A percentile compares a stretch with the other conserved stretches of the same genome.
phyloP scores from a whole-genome alignment of 2,797 vertebrate species.

The Alectoris magna region DNA sequence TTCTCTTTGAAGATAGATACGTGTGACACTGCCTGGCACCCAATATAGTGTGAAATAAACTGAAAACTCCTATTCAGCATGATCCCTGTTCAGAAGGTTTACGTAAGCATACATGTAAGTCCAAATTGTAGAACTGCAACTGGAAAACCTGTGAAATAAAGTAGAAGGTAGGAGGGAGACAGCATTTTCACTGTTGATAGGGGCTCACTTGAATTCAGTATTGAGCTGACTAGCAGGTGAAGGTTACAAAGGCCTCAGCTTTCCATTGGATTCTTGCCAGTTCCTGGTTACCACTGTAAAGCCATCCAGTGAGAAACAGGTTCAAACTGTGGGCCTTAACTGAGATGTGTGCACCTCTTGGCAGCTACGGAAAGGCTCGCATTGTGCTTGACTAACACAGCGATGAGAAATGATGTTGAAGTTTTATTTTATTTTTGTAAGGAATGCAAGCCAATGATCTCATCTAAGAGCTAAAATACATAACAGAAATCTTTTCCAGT shows the following conservation, averaged over 20 bases:
- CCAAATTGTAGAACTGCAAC: background rate
- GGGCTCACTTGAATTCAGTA: background rate
- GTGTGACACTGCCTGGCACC: background rate
- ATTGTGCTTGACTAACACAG: background rate
- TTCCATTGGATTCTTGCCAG: background rate
- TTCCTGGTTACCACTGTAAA: background rate
- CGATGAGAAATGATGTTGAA: background rate
- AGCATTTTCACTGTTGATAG: background rate
- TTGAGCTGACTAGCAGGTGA: background rate
- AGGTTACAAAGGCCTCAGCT: background rate
- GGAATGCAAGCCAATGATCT: background rate
- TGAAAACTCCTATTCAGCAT: background rate
- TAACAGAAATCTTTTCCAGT: background rate
- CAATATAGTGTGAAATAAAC: rapidly evolving
- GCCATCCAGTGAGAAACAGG: background rate
- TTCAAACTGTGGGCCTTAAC: background rate
- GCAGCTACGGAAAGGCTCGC: background rate
- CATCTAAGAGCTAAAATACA: background rate
- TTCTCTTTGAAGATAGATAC: background rate
- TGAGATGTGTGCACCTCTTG: background rate
- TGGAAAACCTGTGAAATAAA: background rate
- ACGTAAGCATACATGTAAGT: background rate
- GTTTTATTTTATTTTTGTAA: background rate
- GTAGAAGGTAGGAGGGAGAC: background rate
- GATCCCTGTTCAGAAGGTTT: background rate